A percentile compares a stretch with the other conserved stretches of the same genome.
phyloP scores from a whole-genome alignment of 2,113 vertebrate genomes.

The Corythornis cristatus region DNA sequence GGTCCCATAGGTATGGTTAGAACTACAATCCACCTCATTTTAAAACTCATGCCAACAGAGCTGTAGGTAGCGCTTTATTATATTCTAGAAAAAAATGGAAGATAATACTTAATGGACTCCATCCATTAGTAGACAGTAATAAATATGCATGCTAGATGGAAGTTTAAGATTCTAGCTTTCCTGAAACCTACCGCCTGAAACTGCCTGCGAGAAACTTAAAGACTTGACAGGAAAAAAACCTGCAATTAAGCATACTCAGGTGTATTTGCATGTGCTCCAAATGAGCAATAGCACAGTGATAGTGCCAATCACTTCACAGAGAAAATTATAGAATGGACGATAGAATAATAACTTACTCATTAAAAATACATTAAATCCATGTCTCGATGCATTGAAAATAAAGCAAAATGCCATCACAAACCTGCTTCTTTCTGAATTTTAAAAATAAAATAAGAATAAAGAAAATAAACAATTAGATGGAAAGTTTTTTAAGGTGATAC shows the following conservation, averaged over 20 bases:
- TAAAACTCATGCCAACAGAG: background rate
- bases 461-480: background rate
- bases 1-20: background rate
- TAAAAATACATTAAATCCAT: background rate
- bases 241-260: background rate
- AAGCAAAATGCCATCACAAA: background rate
- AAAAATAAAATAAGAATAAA: background rate
- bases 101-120: background rate
- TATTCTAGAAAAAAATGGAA: background rate
- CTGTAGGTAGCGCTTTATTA: background rate
- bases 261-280: background rate
- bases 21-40: background rate
- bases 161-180: constrained; percentile 7
- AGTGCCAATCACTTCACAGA: background rate
- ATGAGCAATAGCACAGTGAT: background rate
- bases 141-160: background rate
- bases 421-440: background rate
- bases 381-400: background rate
- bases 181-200: background rate
- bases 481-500: background rate
- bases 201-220: constrained; percentile 4
- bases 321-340: background rate
- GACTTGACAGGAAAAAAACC: background rate
- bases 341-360: background rate
- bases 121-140: background rate